Evolutionary conservation across 2,113 vertebrate genomes (phyloP).

Genomic region (Myotis yumanensis): DNA sequence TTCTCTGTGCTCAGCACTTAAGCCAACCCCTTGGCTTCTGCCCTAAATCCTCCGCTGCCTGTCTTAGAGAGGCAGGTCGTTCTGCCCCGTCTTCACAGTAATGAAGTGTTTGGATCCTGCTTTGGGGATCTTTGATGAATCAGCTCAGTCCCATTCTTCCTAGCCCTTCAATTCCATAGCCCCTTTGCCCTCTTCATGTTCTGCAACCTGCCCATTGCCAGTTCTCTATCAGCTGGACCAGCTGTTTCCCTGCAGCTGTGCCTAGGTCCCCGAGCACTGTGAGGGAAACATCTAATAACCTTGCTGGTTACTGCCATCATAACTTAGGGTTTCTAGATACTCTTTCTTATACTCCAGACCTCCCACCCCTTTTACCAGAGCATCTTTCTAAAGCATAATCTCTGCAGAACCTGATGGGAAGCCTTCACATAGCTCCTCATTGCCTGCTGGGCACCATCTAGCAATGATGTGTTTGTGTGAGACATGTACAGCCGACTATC

Average conservation of each 20-base stretch:
- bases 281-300: neutral
- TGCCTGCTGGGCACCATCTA: neutral
- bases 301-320: neutral
- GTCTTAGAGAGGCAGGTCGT: neutral
- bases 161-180: neutral
- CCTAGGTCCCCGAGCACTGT: neutral
- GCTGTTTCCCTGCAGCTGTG: neutral
- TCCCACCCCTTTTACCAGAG: neutral
- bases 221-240: neutral
- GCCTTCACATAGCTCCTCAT: neutral
- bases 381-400: neutral
- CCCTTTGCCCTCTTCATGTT: neutral
- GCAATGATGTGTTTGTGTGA: neutral
- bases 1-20: neutral
- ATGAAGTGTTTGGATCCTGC: neutral
- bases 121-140: neutral
- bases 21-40: neutral
- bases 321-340: neutral
- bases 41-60: neutral
- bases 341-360: neutral
- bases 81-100: neutral
- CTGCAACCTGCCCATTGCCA: neutral
- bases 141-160: neutral
- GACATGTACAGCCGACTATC: accelerated
- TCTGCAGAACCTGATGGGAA: neutral